Percentiles rank a stretch among this genome's conserved stretches.
These are phyloP conservation scores for Gisinianus flammeolus DNA, from an alignment of 2,888 invertebrate species.

Conservation along the genomic window DNA sequence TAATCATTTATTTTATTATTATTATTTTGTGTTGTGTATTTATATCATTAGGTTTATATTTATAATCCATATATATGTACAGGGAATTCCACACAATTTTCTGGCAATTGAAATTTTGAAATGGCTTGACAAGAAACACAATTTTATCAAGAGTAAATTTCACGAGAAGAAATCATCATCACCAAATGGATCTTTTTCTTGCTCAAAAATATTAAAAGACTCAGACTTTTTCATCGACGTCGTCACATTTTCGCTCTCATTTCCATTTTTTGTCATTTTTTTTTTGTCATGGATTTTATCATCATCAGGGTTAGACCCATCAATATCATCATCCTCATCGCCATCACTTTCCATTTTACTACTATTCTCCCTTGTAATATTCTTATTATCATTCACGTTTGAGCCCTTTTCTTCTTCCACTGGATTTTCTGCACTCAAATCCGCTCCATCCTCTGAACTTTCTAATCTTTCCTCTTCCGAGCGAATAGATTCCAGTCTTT, in stretches of 20 bases:
- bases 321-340: constrained; percentile 61
- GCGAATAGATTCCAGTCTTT: constrained; percentile 55
- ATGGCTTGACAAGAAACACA: not conserved
- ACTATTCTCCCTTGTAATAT: not conserved
- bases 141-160: constrained; percentile 4
- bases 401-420: too few relatives aligned
- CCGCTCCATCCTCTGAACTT: constrained; percentile 47
- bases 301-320: too few relatives aligned
- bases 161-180: constrained; percentile 75
- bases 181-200: constrained; percentile 86
- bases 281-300: constrained; percentile 57
- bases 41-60: not conserved
- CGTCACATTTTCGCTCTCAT: constrained; percentile 21
- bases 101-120: not conserved
- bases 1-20: not conserved
- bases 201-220: constrained; percentile 86
- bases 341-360: constrained; percentile 61
- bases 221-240: constrained; percentile 78
- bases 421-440: not conserved
- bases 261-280: not conserved
- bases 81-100: not conserved
- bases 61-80: not conserved
- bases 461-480: constrained; percentile 56
- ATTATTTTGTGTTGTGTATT: not conserved
- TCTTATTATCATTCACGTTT: not conserved